Evolutionary conservation across 1,140 invertebrate species (phyloP).

Genomic region (Tetramorium simillimum): DNA sequence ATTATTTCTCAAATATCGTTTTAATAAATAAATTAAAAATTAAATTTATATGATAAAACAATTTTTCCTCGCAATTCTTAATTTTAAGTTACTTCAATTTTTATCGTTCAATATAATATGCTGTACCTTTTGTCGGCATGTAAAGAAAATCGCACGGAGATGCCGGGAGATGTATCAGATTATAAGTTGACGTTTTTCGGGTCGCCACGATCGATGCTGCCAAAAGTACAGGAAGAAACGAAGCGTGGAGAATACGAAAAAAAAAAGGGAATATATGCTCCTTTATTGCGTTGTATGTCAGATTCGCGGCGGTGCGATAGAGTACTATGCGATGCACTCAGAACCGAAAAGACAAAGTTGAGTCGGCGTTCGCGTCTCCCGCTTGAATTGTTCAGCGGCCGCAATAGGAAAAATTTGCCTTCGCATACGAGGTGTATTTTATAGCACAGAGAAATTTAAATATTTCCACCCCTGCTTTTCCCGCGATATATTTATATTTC

Average conservation of each 20-base stretch:
- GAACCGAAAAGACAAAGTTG: conserved; percentile 42
- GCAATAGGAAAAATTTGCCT: conserved; percentile 21
- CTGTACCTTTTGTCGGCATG: background rate
- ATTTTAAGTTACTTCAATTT: background rate
- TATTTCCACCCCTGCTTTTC: conserved; percentile 15
- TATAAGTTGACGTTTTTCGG: background rate
- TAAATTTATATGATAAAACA: background rate
- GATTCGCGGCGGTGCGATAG: background rate
- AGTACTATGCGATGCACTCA: conserved; percentile 10
- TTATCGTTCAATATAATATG: background rate
- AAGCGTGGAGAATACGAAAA: background rate
- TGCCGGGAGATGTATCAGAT: background rate
- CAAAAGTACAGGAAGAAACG: background rate
- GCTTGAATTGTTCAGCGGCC: background rate
- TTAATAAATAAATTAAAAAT: background rate
- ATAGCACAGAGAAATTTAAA: conserved; percentile 13
- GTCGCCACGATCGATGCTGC: conserved; percentile 29
- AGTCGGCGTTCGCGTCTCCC: background rate
- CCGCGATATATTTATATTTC: conserved; percentile 26
- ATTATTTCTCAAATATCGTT: background rate
- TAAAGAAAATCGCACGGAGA: background rate
- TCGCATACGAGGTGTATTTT: conserved; percentile 10
- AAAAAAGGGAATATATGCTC: background rate
- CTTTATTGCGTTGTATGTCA: conserved; percentile 33
- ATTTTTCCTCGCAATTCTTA: background rate